A percentile compares a stretch with the other conserved stretches of the same genome.
Evolutionary conservation across 2,113 vertebrate species (phyloP).

Genomic region (Hyla sarda): DNA sequence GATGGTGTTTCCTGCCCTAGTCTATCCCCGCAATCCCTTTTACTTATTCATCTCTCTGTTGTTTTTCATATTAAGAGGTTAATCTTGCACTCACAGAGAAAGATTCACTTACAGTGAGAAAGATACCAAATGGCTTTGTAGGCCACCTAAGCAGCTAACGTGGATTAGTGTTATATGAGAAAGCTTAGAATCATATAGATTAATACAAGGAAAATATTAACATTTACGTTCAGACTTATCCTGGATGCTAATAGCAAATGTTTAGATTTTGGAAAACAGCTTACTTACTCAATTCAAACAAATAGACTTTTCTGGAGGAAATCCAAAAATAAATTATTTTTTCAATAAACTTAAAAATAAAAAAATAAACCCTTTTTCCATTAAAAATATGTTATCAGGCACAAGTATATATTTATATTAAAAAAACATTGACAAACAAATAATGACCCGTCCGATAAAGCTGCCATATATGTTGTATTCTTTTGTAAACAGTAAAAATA

Average conservation of each 20-base stretch:
- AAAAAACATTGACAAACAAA: too few species aligned
- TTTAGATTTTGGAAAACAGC: background rate
- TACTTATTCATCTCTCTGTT: conserved; percentile 8
- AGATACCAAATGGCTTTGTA: conserved; percentile 19
- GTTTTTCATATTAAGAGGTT: conserved; percentile 6
- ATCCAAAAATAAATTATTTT: too few species aligned
- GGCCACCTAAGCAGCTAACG: background rate
- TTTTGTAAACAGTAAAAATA: too few species aligned
- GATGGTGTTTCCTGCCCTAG: background rate
- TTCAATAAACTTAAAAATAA: too few species aligned
- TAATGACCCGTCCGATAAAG: too few species aligned
- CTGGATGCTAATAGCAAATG: background rate
- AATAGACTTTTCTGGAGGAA: too few species aligned
- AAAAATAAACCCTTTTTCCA: too few species aligned
- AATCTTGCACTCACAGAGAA: conserved; percentile 10
- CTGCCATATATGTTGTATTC: too few species aligned
- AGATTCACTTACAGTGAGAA: background rate
- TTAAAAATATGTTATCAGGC: too few species aligned
- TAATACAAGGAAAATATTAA: background rate
- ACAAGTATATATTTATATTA: too few species aligned
- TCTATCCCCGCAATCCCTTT: background rate
- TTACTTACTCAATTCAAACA: background rate
- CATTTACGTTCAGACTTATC: background rate
- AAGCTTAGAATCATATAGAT: background rate
- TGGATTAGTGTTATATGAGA: background rate